Conservation (phyloP, 2,888 invertebrate species). For the Drosophila pegasa region DNA sequence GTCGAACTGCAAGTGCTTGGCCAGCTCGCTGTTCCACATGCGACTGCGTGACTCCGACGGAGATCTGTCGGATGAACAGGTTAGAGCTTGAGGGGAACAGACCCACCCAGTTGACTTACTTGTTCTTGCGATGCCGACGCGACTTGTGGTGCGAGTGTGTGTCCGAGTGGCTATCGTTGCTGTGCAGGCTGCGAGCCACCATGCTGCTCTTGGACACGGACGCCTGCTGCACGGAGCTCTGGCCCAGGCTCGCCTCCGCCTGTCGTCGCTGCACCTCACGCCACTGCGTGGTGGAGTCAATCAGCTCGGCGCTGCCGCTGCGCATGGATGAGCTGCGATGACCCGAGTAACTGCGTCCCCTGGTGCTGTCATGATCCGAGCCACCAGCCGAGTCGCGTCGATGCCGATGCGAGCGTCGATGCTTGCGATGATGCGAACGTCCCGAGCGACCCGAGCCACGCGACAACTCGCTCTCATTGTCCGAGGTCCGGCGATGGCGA, state of each 20-base stretch:
- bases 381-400: slow-evolving; percentile 89
- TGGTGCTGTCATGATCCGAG: slow-evolving; percentile 89
- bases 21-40: slow-evolving; percentile 90
- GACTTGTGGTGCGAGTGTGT: slow-evolving; percentile 86
- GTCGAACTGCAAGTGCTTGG: slow-evolving; percentile 94
- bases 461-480: slow-evolving; percentile 95
- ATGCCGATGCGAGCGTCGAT: slow-evolving; percentile 89
- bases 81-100: background rate
- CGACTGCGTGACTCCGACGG: slow-evolving; percentile 90
- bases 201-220: slow-evolving; percentile 88
- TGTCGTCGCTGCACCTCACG: slow-evolving; percentile 93
- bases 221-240: slow-evolving; percentile 88
- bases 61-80: slow-evolving; percentile 85
- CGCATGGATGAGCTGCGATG: slow-evolving; percentile 84
- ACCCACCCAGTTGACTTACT: slow-evolving; percentile 83
- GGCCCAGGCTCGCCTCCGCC: slow-evolving; percentile 86
- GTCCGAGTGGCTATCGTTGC: slow-evolving; percentile 87
- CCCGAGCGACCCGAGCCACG: slow-evolving; percentile 93
- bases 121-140: slow-evolving; percentile 87
- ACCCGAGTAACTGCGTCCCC: slow-evolving; percentile 84
- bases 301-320: slow-evolving; percentile 88
- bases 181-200: slow-evolving; percentile 84
- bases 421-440: slow-evolving; percentile 90
- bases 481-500: slow-evolving; percentile 92
- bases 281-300: slow-evolving; percentile 96